A percentile compares a stretch with the other conserved stretches of the same genome.
Conservation (phyloP, 2,797 vertebrate species). For the Rhadinocentrus ornatus region DNA sequence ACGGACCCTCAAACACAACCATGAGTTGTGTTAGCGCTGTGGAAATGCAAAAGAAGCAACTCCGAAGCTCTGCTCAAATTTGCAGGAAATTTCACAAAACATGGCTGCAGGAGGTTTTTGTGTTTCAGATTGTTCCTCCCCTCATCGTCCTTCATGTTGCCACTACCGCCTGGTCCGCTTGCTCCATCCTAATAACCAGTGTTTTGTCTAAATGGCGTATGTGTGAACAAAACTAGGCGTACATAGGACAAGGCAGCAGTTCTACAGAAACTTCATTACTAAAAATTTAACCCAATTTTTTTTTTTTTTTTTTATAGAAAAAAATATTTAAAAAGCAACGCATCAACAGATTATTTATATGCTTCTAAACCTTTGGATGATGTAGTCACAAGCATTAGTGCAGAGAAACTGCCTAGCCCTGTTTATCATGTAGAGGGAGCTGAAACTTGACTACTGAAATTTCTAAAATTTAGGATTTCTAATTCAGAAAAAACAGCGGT, state of each 20-base stretch:
- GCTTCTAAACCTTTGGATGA: constrained; percentile 67
- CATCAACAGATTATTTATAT: constrained; percentile 76
- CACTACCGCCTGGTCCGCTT: constrained; percentile 52
- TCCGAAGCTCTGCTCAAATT: constrained; percentile 74
- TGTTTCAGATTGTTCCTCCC: constrained; percentile 84
- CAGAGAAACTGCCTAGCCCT: constrained; percentile 38
- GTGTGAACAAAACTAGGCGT: constrained; percentile 37
- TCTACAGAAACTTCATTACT: constrained; percentile 73
- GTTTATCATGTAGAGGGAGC: constrained; percentile 14
- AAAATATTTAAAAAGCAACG: constrained; percentile 28
- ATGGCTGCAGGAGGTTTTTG: constrained; percentile 88
- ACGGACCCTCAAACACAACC: neutral
- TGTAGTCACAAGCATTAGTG: constrained; percentile 40
- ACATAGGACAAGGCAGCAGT: constrained; percentile 51
- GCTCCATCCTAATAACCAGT: constrained; percentile 24
- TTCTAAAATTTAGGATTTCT: constrained; percentile 62
- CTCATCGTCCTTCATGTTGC: constrained; percentile 80
- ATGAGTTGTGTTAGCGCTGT: neutral
- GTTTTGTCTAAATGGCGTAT: constrained; percentile 14
- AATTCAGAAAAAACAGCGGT: constrained; percentile 54
- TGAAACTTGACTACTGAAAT: constrained; percentile 62
- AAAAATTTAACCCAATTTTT: constrained; percentile 45
- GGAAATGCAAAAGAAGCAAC: constrained; percentile 47
- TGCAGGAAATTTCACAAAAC: constrained; percentile 83
- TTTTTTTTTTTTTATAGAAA: constrained; percentile 19